Base-by-base conservation (phyloP, 1,140 invertebrate species). In the Eupristina koningsbergeri region DNA sequence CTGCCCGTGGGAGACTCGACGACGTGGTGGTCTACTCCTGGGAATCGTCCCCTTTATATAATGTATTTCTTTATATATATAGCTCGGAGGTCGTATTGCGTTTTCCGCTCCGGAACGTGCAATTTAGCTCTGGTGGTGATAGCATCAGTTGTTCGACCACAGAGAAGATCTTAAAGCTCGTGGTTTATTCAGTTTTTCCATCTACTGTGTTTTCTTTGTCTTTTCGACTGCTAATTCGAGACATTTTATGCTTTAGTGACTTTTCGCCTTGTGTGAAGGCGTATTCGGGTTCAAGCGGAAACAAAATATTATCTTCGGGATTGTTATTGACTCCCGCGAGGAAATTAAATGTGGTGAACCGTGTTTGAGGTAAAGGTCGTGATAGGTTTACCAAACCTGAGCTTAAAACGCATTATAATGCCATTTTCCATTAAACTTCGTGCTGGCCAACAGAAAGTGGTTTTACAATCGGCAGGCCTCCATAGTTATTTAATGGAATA, bases 51-150 rank as follows among this genome's bases (percentile, higher is more conserved):
- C 80, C 80, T 81, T 81, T 81, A n/a, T 81, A 81, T 81, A 81
- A 81, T 81, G 58, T 71, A 81, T 75, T 75, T 71, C 71, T 31
- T 63, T 75, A 69, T 67, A 69, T 67, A 69, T 79, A 69, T 79
- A 69, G n/a, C 53, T 58, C 47, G 22, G 41, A 74, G 11, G 50
- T 61, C 69, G 67, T 71, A 76, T 73, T 58, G 64, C 64, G 81
- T 83, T 83, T 83, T 83, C 81, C 81, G 81, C 81, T 83, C 75
- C 34, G 75, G 75, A 76, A 77, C 73, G 81, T 74, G 81, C 81
- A 83, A 83, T 83, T 83, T 76, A 47, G 22, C 53, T 29, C 64
- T 39, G n/a, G 77, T 29, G 22, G 61, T 34, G 50, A 67, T 50
- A 36, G 50, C 71, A 64, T 50, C 71, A 64, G 74, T 81, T 75